Evolutionary conservation across 1,140 invertebrate genomes (phyloP).

Genomic region (Drosophila chauvacae): DNA sequence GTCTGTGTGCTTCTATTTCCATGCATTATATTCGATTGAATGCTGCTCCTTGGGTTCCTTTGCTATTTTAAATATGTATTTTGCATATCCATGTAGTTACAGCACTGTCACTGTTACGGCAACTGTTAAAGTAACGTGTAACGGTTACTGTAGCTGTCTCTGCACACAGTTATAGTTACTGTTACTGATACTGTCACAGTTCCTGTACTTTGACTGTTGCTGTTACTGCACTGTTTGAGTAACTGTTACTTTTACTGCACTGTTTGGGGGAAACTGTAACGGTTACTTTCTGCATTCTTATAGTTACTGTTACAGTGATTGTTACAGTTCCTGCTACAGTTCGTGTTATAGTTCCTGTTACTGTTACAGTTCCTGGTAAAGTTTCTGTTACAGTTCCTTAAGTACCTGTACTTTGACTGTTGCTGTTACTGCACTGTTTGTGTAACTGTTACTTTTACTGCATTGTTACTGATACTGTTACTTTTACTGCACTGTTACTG

Average conservation of each 20-base stretch:
- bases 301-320: not conserved
- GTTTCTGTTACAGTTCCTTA: not conserved
- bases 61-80: slow-evolving; percentile 50
- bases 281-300: slow-evolving; percentile 1
- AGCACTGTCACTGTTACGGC: slow-evolving; percentile 2
- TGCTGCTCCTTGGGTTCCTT: slow-evolving; percentile 24
- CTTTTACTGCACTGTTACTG: slow-evolving; percentile 7
- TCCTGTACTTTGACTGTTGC: not conserved
- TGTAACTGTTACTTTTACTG: slow-evolving; percentile 11
- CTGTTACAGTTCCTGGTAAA: not conserved
- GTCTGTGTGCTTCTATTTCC: slow-evolving; percentile 25
- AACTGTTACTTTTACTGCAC: slow-evolving; percentile 6
- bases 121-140: slow-evolving; percentile 1
- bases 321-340: not conserved
- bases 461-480: slow-evolving; percentile 1
- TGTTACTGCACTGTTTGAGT: not conserved
- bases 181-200: not conserved
- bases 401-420: not conserved
- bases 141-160: slow-evolving; percentile 4
- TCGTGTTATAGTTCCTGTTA: slow-evolving; percentile 3
- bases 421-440: not conserved
- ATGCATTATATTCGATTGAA: slow-evolving; percentile 35
- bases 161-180: not conserved
- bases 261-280: slow-evolving; percentile 3
- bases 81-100: slow-evolving; percentile 47